Base-by-base conservation (phyloP, 2,113 vertebrate species). In the Spea multiplicata region DNA sequence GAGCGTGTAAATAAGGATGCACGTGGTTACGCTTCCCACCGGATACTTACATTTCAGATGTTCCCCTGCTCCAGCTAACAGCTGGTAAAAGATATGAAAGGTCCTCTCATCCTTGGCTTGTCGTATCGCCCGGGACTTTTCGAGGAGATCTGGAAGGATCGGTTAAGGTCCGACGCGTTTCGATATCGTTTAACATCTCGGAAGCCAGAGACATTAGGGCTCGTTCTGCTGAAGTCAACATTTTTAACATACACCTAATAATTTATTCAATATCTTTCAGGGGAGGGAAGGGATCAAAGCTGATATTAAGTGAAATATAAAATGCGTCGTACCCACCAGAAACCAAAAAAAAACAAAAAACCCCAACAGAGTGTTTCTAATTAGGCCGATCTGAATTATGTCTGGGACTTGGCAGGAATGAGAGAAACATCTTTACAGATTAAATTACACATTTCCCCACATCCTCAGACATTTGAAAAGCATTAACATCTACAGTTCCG, bases 101-200 rank as follows among this genome's bases (percentile, higher is more conserved):
- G 97, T 99, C 12, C 97, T 86, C 72, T 99, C 97, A 66, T 99
- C 97, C 91, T 98, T 99, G 84, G 97, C 97, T 88, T 99, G 97
- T 17, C 97, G 96, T 62, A 99, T 94, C 44, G 97, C 97, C 3
- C 97, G 94, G 72, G 97, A 99, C 84, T 99, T 99, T 86, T 99
- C 97, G 84, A 99, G 83, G 85, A 99, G 81, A 85, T 99, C 97
- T 99, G 88, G 62, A 75, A 17, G 50, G 72, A 2, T n/a, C 0
- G 62, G 90, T 96, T 88, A 96, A 95, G 93, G 91, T 30, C 30
- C 30, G 30, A 30, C 30, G 30, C 30, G 30, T 30, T 30, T 30
- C 30, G 2, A 30, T 30, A 30, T 30, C 30, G 30, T 30, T 30
- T 30, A 30, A 30, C 30, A 30, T 30, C 30, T 30, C 2, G 30